Evolutionary conservation across 2,797 vertebrate species (phyloP), one percentile per base, ranked within the genome.

Genomic region (Galaxias olidus): DNA sequence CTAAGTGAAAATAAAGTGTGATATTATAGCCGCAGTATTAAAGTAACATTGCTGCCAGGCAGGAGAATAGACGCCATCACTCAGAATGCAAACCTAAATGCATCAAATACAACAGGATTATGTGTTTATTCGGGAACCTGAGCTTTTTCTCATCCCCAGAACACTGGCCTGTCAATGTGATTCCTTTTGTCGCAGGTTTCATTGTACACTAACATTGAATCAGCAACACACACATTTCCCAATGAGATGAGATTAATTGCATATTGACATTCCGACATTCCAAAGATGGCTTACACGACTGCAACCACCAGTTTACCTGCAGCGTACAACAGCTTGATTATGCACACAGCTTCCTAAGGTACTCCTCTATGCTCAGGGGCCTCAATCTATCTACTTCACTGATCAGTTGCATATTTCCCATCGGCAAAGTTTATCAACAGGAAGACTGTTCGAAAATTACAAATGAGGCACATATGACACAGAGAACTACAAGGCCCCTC

Each of bases 241-340:
- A 61, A 72, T 61, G 69, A 80, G 69, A 80, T 72, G 52, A 84
- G 59, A 75, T 71, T 80, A 81, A 86, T 80, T 79, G 72, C 70
- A 78, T 81, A 88, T 83, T 80, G 83, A 88, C 80, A 81, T 77
- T 69, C 68, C 66, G 69, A 83, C 56, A 67, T 61, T 44, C 30
- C 57, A 43, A 41, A 52, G 74, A 66, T 55, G 54, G 55, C 58
- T 78, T 66, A 62, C 70, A 73, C 73, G 55, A 75, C 71, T 65
- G 55, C 49, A 71, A 14, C 68, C 68, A 46, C 4, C 44, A 40
- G 65, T 66, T 69, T 60, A 63, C 54, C 44, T 30, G 42, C 64
- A 67, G 67, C 41, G 59, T 70, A 57, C 17, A 72, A 60, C 53
- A 19, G 72, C 64, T 66, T 68, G 12, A 77, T 75, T 61, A 59